Evolutionary conservation across 2,888 invertebrate species (phyloP).

Genomic region (Lasioglossum villosulum): DNA sequence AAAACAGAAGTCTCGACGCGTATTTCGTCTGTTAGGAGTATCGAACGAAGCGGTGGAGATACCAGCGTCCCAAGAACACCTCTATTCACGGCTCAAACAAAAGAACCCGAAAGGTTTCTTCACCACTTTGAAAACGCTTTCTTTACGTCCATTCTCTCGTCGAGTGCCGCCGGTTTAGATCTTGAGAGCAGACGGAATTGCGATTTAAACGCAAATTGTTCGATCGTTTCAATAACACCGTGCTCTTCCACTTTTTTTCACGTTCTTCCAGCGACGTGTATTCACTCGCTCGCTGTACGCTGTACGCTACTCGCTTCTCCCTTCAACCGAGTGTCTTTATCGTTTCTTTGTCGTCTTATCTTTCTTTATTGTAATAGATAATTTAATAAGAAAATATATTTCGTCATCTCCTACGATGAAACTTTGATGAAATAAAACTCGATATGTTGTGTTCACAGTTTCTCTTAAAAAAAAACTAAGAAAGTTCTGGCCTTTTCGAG

Average conservation of each 20-base stretch:
- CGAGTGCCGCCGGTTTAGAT: conserved; percentile 17
- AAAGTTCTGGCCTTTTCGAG: too few relatives aligned
- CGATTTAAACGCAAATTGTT: neutral
- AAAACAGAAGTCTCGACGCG: neutral
- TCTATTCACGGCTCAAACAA: conserved; percentile 29
- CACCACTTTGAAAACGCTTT: conserved; percentile 1
- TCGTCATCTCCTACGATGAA: too few relatives aligned
- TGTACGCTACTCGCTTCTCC: too few relatives aligned
- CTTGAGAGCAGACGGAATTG: neutral
- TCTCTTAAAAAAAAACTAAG: too few relatives aligned
- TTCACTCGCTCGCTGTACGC: neutral
- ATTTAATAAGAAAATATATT: too few relatives aligned
- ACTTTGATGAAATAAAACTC: too few relatives aligned
- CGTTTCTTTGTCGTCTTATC: too few relatives aligned
- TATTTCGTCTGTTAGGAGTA: neutral
- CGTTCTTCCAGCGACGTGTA: neutral
- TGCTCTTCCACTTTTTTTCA: neutral
- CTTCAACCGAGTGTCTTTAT: too few relatives aligned
- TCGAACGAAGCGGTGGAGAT: neutral
- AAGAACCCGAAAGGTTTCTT: conserved; percentile 18
- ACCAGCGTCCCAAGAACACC: neutral
- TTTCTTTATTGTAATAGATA: too few relatives aligned
- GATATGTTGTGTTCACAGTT: too few relatives aligned
- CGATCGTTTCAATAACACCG: neutral
- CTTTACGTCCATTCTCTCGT: conserved; percentile 18